Percentiles rank a stretch among this genome's conserved stretches.
Evolutionary conservation across 1,140 invertebrate genomes (phyloP).

Genomic region (Plutomurus gul): DNA sequence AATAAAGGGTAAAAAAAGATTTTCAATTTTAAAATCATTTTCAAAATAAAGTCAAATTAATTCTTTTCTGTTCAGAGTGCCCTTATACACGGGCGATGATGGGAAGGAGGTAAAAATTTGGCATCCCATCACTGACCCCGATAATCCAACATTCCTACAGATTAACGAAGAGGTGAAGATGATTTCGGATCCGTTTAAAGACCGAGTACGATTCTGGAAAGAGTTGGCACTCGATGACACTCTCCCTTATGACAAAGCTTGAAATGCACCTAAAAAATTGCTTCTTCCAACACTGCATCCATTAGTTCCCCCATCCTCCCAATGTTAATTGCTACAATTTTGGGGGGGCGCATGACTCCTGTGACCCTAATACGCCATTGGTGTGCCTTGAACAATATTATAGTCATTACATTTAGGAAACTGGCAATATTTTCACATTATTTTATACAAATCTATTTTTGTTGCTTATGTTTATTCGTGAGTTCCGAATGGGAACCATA

Average conservation of each 20-base stretch:
- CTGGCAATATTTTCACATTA: too few species aligned
- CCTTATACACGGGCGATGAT: slow-evolving; percentile 41
- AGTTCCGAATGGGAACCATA: too few species aligned
- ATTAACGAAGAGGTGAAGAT: slow-evolving; percentile 43
- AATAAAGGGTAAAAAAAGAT: slow-evolving; percentile 32
- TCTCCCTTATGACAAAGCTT: background rate
- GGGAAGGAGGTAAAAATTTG: slow-evolving; percentile 47
- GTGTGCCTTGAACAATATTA: too few species aligned
- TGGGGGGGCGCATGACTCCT: too few species aligned
- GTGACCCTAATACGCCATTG: too few species aligned
- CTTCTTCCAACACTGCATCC: too few species aligned
- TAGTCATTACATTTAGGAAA: too few species aligned
- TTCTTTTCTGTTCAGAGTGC: slow-evolving; percentile 23
- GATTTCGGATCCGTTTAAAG: slow-evolving; percentile 35
- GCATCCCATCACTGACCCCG: slow-evolving; percentile 31
- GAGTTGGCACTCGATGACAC: slow-evolving; percentile 4
- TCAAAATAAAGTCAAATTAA: background rate
- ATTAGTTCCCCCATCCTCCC: too few species aligned
- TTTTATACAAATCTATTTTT: too few species aligned
- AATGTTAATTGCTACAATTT: too few species aligned
- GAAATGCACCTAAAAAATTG: too few species aligned
- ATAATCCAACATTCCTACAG: slow-evolving; percentile 33
- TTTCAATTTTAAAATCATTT: background rate
- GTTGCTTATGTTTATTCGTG: too few species aligned
- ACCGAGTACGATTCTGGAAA: slow-evolving; percentile 44